Conservation (phyloP, 1,140 invertebrate species). For the Ridgeia piscesae region DNA sequence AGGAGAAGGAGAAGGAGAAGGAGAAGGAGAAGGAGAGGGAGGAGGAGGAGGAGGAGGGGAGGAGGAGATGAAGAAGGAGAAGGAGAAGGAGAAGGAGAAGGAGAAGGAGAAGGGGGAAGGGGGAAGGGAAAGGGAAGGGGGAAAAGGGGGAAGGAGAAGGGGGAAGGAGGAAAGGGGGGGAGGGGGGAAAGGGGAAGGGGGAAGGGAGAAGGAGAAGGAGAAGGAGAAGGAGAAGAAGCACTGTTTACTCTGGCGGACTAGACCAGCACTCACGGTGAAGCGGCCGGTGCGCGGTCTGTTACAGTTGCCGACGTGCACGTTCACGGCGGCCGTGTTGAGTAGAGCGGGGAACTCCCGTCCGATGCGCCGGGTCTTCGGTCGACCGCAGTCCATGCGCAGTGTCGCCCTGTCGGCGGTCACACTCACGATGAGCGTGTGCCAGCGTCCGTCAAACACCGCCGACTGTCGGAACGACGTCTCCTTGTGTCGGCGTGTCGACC, state of each 20-base stretch:
- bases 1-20: too few relatives aligned
- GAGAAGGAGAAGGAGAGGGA: too few relatives aligned
- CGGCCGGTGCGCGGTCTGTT: conserved; percentile 11
- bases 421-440: conserved; percentile 24
- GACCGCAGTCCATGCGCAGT: conserved; percentile 20
- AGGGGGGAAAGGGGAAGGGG: too few relatives aligned
- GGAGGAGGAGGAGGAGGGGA: too few relatives aligned
- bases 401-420: conserved; percentile 13
- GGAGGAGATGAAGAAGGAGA: too few relatives aligned
- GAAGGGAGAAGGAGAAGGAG: too few relatives aligned
- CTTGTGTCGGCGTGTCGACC: not conserved
- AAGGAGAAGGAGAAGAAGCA: too few relatives aligned
- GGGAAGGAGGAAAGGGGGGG: too few relatives aligned
- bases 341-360: conserved; percentile 18
- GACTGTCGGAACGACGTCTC: not conserved
- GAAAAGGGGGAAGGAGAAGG: too few relatives aligned
- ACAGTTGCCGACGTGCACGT: conserved; percentile 25
- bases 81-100: too few relatives aligned
- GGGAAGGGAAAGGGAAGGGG: too few relatives aligned
- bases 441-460: conserved; percentile 20
- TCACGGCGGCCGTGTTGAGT: conserved; percentile 10
- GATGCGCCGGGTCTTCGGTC: not conserved
- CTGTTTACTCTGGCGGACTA: not conserved
- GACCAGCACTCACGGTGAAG: conserved; percentile 20
- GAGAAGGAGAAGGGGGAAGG: too few relatives aligned